phyloP scores from a whole-genome alignment of 2,888 invertebrate species.

The Hoplodrina blanda region DNA sequence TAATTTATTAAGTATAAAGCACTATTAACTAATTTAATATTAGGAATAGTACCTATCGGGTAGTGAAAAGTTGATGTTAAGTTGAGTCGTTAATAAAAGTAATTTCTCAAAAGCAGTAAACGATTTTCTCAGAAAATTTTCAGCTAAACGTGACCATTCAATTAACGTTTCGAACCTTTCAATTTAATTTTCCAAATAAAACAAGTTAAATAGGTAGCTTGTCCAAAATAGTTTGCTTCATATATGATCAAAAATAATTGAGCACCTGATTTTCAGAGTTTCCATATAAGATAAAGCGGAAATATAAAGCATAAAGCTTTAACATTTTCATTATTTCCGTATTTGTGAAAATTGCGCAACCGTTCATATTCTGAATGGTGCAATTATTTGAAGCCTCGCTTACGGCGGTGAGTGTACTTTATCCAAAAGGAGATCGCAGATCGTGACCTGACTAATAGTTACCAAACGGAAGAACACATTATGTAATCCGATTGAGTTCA shows the following conservation, averaged over 20 bases:
- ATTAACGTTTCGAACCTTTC: not conserved
- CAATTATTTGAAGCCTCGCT: constrained; percentile 36
- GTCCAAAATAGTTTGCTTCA: no score
- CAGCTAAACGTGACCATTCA: not conserved
- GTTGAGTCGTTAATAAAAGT: not conserved
- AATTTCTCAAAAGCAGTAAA: not conserved
- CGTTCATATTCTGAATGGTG: constrained; percentile 26
- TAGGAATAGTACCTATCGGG: constrained; percentile 6
- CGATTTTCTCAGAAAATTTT: not conserved
- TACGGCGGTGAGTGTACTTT: constrained; percentile 31
- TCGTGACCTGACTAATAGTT: constrained; percentile 58
- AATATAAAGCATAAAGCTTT: constrained; percentile 19
- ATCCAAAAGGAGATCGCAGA: constrained; percentile 55
- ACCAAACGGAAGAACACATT: constrained; percentile 62
- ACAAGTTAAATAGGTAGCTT: no score
- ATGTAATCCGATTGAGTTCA: constrained; percentile 61
- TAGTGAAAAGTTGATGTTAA: not conserved
- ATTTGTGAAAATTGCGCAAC: constrained; percentile 47
- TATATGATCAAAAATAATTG: not conserved
- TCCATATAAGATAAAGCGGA: not conserved
- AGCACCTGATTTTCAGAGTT: constrained; percentile 1
- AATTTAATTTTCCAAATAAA: not conserved
- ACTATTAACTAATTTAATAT: no score
- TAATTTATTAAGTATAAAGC: no score
- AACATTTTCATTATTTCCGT: constrained; percentile 28